Base-by-base conservation (phyloP, 2,888 invertebrate species). In the Icerya purchasi region DNA sequence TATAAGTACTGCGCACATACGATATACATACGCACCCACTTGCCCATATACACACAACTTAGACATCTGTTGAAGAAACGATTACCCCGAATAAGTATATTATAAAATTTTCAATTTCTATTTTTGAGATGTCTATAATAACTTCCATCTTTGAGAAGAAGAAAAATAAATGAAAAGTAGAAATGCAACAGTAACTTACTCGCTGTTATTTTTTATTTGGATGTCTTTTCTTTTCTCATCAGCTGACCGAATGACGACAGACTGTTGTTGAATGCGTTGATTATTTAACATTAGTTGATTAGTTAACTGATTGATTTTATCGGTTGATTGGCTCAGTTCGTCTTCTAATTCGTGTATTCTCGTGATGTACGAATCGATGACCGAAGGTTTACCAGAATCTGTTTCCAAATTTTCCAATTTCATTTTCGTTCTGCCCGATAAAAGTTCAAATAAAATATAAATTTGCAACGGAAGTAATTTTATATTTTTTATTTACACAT, bases 211-310 rank as follows among this genome's bases (percentile, higher is more conserved):
- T 54, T 78, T 70, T 54, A 75, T 75, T 67, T 83, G 82, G 75
- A 83, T 79, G 68, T 81, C 79, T 23, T 75, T 72, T 3, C 83
- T 70, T 66, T 83, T 75, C 68, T 63, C 61, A 59, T 63, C 62
- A 22, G 64, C 83, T 64, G 83, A 73, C n/a, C n/a, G n/a, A n/a
- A n/a, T n/a, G n/a, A n/a, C n/a, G 54, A 74, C 73, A 68, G 80
- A 79, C 84, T 84, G 84, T 50, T 83, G 74, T 59, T 76, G 74
- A n/a, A 75, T 73, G 65, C 78, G 74, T 66, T 76, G 73, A 61
- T 75, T 70, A 56, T 75, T 72, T 24, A 75, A 71, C 58, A 74
- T 72, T 60, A 79, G 67, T 66, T 78, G 77, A 2, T 75, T 74
- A 60, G 76, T 75, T 1, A 77, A 68, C 25, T 74, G 74, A 3